Percentiles rank a stretch among this genome's conserved stretches.
These are phyloP conservation scores for Drosophila arizonae DNA, from an alignment of 1,140 invertebrate species.

Conservation along the genomic window DNA sequence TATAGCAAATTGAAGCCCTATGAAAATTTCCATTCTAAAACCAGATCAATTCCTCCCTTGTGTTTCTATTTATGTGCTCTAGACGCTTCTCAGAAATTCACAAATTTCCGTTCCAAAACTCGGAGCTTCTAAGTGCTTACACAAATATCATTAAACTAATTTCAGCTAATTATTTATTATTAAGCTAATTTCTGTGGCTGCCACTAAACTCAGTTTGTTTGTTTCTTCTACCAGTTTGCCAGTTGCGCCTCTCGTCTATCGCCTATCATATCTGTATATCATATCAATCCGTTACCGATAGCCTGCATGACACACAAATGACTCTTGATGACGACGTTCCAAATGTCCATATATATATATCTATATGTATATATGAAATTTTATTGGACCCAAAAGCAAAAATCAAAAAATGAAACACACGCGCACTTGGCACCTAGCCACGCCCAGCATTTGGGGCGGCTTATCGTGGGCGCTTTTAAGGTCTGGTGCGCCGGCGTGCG, in stretches of 20 bases:
- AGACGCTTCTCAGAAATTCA: not conserved
- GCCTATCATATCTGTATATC: not conserved
- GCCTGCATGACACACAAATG: constrained; percentile 33
- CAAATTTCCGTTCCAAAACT: not conserved
- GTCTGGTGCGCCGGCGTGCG: constrained; percentile 76
- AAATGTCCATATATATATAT: constrained; percentile 2
- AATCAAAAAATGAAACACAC: not conserved
- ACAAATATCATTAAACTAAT: constrained; percentile 6
- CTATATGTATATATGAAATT: constrained; percentile 20
- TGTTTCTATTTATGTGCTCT: no score
- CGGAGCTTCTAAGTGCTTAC: not conserved
- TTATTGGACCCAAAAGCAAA: constrained; percentile 26
- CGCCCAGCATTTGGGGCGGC: constrained; percentile 6
- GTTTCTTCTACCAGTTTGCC: not conserved
- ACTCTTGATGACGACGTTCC: constrained; percentile 3
- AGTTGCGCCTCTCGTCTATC: not conserved
- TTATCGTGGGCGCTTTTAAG: constrained; percentile 63
- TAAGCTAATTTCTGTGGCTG: constrained; percentile 1
- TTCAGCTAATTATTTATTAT: constrained; percentile 5
- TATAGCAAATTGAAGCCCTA: no score
- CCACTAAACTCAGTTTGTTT: not conserved
- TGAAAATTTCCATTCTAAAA: no score
- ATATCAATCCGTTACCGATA: constrained; percentile 5
- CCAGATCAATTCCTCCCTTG: no score
- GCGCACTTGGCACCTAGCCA: not conserved